A percentile compares a stretch with the other conserved stretches of the same genome.
These are phyloP conservation scores for Apocrypta bakeri DNA, from an alignment of 1,140 invertebrate species.

Conservation along the genomic window DNA sequence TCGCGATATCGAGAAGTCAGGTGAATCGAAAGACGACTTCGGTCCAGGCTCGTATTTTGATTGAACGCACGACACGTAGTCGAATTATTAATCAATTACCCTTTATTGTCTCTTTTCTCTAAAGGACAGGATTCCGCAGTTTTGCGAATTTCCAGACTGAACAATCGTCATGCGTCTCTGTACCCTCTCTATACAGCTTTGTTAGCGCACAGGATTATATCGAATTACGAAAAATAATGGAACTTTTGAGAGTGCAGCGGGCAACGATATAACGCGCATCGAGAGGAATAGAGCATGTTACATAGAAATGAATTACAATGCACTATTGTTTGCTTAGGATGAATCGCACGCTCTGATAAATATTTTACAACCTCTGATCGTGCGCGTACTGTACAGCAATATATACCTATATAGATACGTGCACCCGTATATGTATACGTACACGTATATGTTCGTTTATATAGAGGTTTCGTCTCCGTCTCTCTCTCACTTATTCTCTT, in stretches of 20 bases:
- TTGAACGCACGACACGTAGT: no score
- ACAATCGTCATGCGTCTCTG: not conserved
- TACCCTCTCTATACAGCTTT: not conserved
- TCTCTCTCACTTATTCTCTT: no score
- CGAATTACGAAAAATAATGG: conserved; percentile 37
- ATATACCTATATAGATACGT: not conserved
- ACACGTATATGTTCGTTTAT: no score
- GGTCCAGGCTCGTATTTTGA: no score
- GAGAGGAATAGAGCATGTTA: conserved; percentile 15
- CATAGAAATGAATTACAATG: conserved; percentile 44
- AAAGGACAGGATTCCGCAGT: no score
- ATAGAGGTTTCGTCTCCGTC: no score
- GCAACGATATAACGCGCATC: not conserved
- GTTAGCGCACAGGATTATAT: not conserved
- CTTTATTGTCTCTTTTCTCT: no score
- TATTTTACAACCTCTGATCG: conserved; percentile 44
- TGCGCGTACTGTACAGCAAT: no score
- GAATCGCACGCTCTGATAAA: conserved; percentile 52
- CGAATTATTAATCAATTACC: no score
- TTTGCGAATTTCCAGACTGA: not conserved
- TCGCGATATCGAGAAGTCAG: not conserved
- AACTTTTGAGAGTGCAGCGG: conserved; percentile 18
- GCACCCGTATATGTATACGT: not conserved
- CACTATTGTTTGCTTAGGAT: conserved; percentile 45
- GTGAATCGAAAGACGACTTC: not conserved